Conservation (phyloP, 2,113 vertebrate genomes). For the Psephotus haematonotus region DNA sequence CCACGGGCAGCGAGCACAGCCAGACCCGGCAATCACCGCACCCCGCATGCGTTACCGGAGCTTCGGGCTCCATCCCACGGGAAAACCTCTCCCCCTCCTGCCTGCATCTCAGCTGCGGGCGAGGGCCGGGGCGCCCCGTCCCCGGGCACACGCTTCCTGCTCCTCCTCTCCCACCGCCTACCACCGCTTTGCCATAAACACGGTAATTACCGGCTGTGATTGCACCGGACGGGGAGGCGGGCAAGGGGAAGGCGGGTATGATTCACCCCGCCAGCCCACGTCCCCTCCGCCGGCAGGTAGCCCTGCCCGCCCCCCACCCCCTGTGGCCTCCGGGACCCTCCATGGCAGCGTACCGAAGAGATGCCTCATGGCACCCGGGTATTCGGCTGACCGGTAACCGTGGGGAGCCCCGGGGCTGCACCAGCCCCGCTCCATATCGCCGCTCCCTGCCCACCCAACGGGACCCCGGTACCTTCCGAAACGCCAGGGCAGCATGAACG, state of each 20-base stretch:
- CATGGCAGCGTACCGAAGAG: background rate
- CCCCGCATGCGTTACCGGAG: fast-evolving
- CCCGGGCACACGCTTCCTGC: background rate
- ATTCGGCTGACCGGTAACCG: background rate
- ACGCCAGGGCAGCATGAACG: background rate
- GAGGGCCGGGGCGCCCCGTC: background rate
- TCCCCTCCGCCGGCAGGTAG: background rate
- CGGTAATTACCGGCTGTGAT: slow-evolving; percentile 43
- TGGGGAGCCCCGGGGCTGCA: background rate
- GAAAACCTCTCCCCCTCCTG: background rate
- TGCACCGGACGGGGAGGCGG: background rate
- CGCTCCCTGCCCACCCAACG: background rate
- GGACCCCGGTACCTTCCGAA: background rate
- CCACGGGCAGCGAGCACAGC: background rate
- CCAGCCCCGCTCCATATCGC: background rate
- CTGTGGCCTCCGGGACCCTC: background rate
- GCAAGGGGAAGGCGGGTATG: background rate
- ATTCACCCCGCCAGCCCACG: slow-evolving; percentile 34
- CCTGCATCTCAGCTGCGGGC: background rate
- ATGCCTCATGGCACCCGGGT: background rate
- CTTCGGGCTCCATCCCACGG: background rate
- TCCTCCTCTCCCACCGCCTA: slow-evolving; percentile 37
- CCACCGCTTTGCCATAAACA: slow-evolving; percentile 35
- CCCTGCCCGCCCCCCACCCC: background rate
- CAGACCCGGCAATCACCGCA: background rate